Conservation (phyloP, 2,888 invertebrate genomes). For the Leptopilina drosophilae region DNA sequence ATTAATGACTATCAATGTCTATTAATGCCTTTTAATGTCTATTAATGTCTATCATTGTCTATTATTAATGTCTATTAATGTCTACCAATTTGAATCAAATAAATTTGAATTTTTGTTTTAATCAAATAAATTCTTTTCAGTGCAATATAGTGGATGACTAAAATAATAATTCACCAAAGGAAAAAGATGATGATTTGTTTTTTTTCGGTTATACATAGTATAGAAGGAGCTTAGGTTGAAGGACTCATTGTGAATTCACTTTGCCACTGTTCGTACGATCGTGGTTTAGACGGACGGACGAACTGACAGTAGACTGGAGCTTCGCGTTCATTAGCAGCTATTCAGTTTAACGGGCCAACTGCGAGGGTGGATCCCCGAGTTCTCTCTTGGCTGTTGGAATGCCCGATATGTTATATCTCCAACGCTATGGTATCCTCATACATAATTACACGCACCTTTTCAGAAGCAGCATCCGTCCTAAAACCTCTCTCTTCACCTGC, state of each 20-base stretch:
- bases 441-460: constrained; percentile 70
- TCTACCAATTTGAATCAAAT: too few relatives aligned
- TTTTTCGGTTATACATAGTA: background rate
- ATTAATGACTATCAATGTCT: too few relatives aligned
- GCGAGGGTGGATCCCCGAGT: constrained; percentile 71
- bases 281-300: constrained; percentile 61
- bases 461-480: constrained; percentile 44
- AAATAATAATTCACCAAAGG: too few relatives aligned
- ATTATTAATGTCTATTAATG: too few relatives aligned
- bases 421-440: constrained; percentile 60
- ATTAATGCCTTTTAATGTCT: too few relatives aligned
- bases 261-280: constrained; percentile 63
- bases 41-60: too few relatives aligned
- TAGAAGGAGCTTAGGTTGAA: constrained; percentile 23
- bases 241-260: constrained; percentile 40
- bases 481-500: constrained; percentile 2
- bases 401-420: constrained; percentile 72
- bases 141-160: too few relatives aligned
- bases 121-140: too few relatives aligned
- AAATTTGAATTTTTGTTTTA: too few relatives aligned
- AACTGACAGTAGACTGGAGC: constrained; percentile 67
- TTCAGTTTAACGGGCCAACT: constrained; percentile 74
- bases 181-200: constrained; percentile 18
- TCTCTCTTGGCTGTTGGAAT: constrained; percentile 71
- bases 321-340: constrained; percentile 75